These are phyloP conservation scores for Malaclemys terrapin DNA, from an alignment of 2,113 vertebrate genomes.

Conservation along the genomic window DNA sequence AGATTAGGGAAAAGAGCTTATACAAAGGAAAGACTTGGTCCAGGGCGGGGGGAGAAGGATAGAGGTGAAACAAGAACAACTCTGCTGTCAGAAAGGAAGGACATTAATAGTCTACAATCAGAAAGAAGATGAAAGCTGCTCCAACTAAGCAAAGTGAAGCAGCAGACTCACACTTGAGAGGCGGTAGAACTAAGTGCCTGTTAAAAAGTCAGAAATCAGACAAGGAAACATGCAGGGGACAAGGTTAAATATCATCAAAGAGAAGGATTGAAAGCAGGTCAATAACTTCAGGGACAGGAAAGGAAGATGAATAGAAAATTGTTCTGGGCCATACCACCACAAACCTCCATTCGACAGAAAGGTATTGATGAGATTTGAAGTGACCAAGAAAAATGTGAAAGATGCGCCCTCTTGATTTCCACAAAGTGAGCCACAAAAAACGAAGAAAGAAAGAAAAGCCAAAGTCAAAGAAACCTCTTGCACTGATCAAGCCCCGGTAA, in stretches of 20 bases:
- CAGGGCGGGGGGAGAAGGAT: background rate
- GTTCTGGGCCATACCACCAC: conserved; percentile 61
- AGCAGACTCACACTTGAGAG: conserved; percentile 58
- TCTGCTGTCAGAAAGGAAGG: conserved; percentile 54
- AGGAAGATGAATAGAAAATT: conserved; percentile 79
- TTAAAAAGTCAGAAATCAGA: conserved; percentile 82
- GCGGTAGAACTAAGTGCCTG: conserved; percentile 70
- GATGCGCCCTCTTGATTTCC: conserved; percentile 62
- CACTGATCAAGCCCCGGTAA: background rate
- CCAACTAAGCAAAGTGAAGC: conserved; percentile 62
- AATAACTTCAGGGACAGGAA: conserved; percentile 79
- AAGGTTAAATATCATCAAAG: conserved; percentile 84
- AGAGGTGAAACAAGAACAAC: conserved; percentile 21
- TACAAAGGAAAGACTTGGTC: background rate
- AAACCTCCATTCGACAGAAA: conserved; percentile 64
- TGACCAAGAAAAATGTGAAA: conserved; percentile 74
- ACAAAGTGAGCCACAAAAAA: conserved; percentile 10
- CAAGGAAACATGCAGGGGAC: conserved; percentile 71
- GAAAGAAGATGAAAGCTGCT: conserved; percentile 52
- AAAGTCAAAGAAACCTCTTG: conserved; percentile 27
- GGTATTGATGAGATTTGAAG: conserved; percentile 78
- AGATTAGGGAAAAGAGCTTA: background rate
- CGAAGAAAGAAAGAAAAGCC: background rate
- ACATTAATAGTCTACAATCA: conserved; percentile 53
- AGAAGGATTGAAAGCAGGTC: conserved; percentile 80